These are phyloP conservation scores for Carcharodon carcharias DNA, from an alignment of 2,797 vertebrate species.

Conservation along the genomic window DNA sequence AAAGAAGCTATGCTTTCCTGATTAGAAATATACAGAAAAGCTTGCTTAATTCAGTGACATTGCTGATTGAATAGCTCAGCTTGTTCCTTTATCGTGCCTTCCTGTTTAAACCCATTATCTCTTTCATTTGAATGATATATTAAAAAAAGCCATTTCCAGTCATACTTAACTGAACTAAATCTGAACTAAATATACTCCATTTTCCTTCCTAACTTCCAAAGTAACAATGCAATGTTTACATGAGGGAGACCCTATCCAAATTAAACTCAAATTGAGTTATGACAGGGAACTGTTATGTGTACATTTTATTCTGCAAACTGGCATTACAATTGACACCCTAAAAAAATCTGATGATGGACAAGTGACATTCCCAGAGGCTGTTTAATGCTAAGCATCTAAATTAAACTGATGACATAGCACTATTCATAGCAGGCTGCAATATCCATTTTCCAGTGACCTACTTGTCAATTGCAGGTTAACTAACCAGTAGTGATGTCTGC, in stretches of 20 bases:
- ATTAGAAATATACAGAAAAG: not conserved
- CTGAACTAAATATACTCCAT: not conserved
- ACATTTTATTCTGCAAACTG: not conserved
- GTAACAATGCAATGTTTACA: not conserved
- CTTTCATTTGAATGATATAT: not conserved
- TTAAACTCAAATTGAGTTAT: not conserved
- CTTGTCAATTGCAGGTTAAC: not conserved
- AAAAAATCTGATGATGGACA: not conserved
- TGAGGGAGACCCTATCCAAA: not conserved
- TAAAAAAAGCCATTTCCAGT: not conserved
- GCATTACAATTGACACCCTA: not conserved
- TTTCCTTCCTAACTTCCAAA: not conserved
- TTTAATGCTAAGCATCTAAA: not conserved
- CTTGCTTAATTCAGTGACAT: not conserved
- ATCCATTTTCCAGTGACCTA: constrained; percentile 11
- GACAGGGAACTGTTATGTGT: too few relatives aligned
- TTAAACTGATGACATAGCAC: not conserved
- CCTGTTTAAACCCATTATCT: not conserved
- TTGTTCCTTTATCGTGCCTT: not conserved
- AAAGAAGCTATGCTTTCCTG: not conserved
- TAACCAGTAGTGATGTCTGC: not conserved
- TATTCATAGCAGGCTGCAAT: not conserved
- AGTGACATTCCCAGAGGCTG: not conserved
- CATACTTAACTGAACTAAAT: not conserved
- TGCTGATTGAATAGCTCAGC: not conserved